A percentile compares a stretch with the other conserved stretches of the same genome.
phyloP scores from a whole-genome alignment of 1,140 invertebrate genomes.

The Agrilus planipennis region DNA sequence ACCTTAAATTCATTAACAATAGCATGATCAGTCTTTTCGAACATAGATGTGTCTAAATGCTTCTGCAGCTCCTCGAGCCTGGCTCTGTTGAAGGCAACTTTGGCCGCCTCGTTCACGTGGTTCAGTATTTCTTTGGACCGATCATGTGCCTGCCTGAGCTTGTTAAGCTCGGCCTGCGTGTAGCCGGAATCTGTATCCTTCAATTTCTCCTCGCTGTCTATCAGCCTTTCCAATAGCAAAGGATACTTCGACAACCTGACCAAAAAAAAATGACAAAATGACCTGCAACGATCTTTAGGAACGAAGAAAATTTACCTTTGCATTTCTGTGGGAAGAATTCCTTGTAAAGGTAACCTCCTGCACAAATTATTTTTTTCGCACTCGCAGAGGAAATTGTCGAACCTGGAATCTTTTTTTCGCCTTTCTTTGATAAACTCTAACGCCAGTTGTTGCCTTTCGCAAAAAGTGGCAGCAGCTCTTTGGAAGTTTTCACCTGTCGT shows the following conservation, averaged over 20 bases:
- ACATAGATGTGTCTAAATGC: slow-evolving; percentile 65
- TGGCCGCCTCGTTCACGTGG: slow-evolving; percentile 84
- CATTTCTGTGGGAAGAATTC: slow-evolving; percentile 85
- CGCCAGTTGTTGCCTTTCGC: slow-evolving; percentile 85
- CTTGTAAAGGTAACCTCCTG: slow-evolving; percentile 79
- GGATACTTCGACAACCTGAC: slow-evolving; percentile 87
- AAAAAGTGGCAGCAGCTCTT: slow-evolving; percentile 74
- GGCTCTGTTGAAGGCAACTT: slow-evolving; percentile 79
- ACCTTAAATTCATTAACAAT: slow-evolving; percentile 23
- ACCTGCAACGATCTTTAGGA: slow-evolving; percentile 8
- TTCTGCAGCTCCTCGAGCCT: slow-evolving; percentile 76
- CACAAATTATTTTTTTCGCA: slow-evolving; percentile 84
- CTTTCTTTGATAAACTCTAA: slow-evolving; percentile 73
- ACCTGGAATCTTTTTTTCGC: slow-evolving; percentile 76
- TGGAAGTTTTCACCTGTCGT: slow-evolving; percentile 52
- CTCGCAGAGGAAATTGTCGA: slow-evolving; percentile 73
- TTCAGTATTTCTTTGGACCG: slow-evolving; percentile 80
- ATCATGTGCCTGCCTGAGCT: slow-evolving; percentile 62
- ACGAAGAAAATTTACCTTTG: slow-evolving; percentile 41
- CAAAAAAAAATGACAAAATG: slow-evolving; percentile 9
- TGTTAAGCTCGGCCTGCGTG: slow-evolving; percentile 44
- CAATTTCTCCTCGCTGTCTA: slow-evolving; percentile 18
- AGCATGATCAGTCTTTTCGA: slow-evolving; percentile 40
- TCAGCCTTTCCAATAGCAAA: slow-evolving; percentile 77
- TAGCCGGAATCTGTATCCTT: slow-evolving; percentile 26